Conservation (phyloP, 2,797 vertebrate species). For the Heliangelus exortis region DNA sequence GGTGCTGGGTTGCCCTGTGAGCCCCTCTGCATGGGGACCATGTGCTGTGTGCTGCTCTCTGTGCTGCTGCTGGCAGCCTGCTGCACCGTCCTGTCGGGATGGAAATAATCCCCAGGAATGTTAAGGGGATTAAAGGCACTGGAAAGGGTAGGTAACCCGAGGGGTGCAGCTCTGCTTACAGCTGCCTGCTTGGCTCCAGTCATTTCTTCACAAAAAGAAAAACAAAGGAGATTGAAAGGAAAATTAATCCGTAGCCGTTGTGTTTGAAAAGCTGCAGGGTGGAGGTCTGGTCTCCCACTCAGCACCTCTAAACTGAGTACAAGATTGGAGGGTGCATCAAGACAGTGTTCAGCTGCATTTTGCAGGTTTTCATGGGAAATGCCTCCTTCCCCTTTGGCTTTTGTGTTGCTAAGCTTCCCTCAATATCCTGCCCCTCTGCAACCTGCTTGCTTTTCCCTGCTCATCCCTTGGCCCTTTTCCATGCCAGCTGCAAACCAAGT, state of each 20-base stretch:
- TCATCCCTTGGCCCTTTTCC: neutral
- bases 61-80: neutral
- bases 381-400: neutral
- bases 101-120: slow-evolving; percentile 59
- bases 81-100: neutral
- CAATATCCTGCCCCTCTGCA: neutral
- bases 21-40: fast-evolving
- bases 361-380: neutral
- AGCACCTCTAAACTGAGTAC: neutral
- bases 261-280: neutral
- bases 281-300: neutral
- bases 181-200: neutral
- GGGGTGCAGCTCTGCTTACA: neutral
- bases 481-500: neutral
- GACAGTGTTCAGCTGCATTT: neutral
- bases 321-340: neutral
- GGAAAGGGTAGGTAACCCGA: slow-evolving; percentile 10
- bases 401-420: neutral
- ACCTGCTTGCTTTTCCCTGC: fast-evolving
- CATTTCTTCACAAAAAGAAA: neutral
- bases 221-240: neutral
- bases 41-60: neutral
- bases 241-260: neutral
- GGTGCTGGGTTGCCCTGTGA: neutral
- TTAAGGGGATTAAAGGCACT: slow-evolving; percentile 28